These are phyloP conservation scores for Carassius carassius DNA, from an alignment of 2,113 vertebrate genomes.

Conservation along the genomic window DNA sequence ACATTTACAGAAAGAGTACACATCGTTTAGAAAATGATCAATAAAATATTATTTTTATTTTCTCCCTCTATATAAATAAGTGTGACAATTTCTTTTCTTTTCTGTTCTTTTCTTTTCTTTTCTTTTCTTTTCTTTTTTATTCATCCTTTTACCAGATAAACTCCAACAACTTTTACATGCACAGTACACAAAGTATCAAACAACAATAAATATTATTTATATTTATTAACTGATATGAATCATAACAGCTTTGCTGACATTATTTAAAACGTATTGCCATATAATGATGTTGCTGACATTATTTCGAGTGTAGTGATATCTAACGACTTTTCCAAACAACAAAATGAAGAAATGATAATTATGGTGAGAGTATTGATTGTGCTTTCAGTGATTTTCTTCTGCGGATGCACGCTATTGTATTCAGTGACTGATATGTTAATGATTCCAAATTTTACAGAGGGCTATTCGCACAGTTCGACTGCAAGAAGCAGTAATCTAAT, in stretches of 20 bases:
- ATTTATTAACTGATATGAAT: constrained; percentile 4
- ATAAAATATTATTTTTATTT: no score
- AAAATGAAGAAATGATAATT: constrained; percentile 27
- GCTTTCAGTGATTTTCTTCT: constrained; percentile 11
- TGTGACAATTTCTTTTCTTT: background rate
- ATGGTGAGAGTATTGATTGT: constrained; percentile 15
- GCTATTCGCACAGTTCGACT: background rate
- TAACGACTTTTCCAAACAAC: constrained; percentile 23
- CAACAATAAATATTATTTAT: background rate
- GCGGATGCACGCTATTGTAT: background rate
- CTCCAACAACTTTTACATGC: background rate
- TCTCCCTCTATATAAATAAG: background rate
- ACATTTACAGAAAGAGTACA: background rate
- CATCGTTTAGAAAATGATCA: no score
- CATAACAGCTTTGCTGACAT: background rate
- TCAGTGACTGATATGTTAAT: constrained; percentile 13
- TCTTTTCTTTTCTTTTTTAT: background rate
- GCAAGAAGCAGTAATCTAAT: constrained; percentile 40
- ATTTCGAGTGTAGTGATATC: constrained; percentile 19
- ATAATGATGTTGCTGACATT: background rate
- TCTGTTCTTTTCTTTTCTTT: background rate
- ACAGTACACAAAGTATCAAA: background rate
- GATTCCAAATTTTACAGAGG: constrained; percentile 31
- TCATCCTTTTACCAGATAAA: background rate
- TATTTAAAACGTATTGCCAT: constrained; percentile 20